A percentile compares a stretch with the other conserved stretches of the same genome.
These are phyloP conservation scores for Tauraco hartlaubi DNA, from an alignment of 2,797 vertebrate genomes.

Conservation along the genomic window DNA sequence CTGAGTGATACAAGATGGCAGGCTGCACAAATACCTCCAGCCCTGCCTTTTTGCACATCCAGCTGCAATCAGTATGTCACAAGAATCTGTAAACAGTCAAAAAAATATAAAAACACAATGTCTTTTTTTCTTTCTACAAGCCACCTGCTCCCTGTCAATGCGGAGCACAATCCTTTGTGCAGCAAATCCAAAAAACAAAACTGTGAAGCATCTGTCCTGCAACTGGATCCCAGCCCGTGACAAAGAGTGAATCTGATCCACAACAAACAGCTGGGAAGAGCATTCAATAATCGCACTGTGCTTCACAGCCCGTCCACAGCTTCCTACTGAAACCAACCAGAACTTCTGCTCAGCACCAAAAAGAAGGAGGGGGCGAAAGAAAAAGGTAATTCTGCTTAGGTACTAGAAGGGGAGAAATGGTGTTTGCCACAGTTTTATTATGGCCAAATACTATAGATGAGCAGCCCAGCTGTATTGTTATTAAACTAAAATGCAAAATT, in stretches of 20 bases:
- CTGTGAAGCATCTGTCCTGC: conserved; percentile 55
- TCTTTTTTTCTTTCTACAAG: not conserved
- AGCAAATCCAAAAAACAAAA: conserved; percentile 54
- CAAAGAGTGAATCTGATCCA: not conserved
- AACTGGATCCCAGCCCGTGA: conserved; percentile 51
- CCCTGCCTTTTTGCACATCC: not conserved
- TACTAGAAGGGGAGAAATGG: not conserved
- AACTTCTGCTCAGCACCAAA: not conserved
- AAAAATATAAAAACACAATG: not conserved
- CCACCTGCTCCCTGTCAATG: conserved; percentile 46
- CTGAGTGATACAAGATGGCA: not conserved
- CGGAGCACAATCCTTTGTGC: not conserved
- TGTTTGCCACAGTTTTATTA: not conserved
- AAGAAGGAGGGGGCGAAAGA: not conserved
- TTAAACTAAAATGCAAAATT: not conserved
- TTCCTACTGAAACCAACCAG: not conserved
- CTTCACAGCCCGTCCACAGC: not conserved
- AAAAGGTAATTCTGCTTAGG: not conserved
- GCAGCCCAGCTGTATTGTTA: not conserved
- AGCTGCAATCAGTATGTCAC: conserved; percentile 22
- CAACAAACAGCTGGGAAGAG: conserved; percentile 26
- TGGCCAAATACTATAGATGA: not conserved
- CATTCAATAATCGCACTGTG: not conserved
- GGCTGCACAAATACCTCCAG: not conserved
- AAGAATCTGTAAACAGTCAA: not conserved